Conservation (phyloP, 1,140 invertebrate species). For the Polyergus mexicanus region DNA sequence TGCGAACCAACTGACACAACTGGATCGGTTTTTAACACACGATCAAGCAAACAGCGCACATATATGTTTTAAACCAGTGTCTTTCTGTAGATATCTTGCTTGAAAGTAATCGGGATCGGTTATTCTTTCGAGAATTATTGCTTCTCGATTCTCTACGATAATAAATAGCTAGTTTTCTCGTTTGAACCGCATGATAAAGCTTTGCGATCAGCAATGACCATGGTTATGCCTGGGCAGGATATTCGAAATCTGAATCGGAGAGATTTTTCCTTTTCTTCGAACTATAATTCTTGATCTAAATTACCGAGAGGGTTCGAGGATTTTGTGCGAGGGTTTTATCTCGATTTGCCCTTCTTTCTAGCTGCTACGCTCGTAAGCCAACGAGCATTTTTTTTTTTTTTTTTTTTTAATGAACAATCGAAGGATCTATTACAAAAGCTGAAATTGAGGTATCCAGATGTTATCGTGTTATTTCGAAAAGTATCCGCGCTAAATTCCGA, state of each 20-base stretch:
- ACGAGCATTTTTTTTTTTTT: slow-evolving; percentile 28
- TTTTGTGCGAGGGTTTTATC: slow-evolving; percentile 72
- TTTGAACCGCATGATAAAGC: slow-evolving; percentile 2
- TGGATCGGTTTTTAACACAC: slow-evolving; percentile 3
- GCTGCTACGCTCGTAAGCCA: not conserved
- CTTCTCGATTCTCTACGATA: not conserved
- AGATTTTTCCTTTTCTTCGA: slow-evolving; percentile 48
- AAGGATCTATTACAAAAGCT: not conserved
- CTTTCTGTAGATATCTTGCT: not conserved
- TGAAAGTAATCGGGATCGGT: not conserved
- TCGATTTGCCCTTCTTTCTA: slow-evolving; percentile 66
- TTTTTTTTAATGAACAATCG: not conserved
- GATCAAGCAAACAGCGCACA: slow-evolving; percentile 26
- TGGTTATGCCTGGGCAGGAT: slow-evolving; percentile 8
- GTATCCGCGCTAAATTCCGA: slow-evolving; percentile 51
- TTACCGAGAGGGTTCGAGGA: slow-evolving; percentile 66
- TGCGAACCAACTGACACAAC: not conserved
- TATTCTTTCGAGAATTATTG: slow-evolving; percentile 3
- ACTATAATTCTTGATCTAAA: slow-evolving; percentile 75
- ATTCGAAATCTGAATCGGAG: slow-evolving; percentile 48
- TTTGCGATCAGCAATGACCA: slow-evolving; percentile 33
- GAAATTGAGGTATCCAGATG: not conserved
- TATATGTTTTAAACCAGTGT: not conserved
- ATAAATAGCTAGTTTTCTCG: too few species aligned
- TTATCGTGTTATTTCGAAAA: not conserved